These are phyloP conservation scores for Alloscopus bannaensis DNA, from an alignment of 2,888 invertebrate genomes.

Conservation along the genomic window DNA sequence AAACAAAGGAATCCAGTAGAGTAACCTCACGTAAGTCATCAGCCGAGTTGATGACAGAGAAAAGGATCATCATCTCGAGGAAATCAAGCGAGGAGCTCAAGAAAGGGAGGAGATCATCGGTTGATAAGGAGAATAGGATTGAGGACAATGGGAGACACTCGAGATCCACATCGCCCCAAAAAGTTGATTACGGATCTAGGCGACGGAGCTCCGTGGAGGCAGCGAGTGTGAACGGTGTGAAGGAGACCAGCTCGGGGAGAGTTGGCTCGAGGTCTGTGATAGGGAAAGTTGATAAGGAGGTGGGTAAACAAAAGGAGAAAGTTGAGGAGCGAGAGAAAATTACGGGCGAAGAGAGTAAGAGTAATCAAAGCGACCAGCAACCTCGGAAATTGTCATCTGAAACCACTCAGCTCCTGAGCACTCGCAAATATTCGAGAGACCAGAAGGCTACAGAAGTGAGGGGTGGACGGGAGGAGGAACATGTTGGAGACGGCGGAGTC, in stretches of 20 bases:
- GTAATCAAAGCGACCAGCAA: constrained; percentile 16
- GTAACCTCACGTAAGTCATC: constrained; percentile 47
- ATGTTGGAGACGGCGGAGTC: background rate
- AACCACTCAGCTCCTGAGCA: constrained; percentile 64
- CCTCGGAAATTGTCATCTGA: constrained; percentile 56
- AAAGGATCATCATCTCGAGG: constrained; percentile 44
- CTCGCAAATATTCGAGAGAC: constrained; percentile 63
- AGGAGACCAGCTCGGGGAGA: constrained; percentile 43
- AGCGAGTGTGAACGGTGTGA: background rate
- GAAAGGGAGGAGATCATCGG: constrained; percentile 27
- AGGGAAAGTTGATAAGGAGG: constrained; percentile 13
- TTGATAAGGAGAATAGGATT: constrained; percentile 39
- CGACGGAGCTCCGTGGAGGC: constrained; percentile 7
- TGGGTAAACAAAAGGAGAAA: constrained; percentile 7
- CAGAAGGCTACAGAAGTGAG: constrained; percentile 12
- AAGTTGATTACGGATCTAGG: constrained; percentile 38
- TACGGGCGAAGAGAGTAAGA: constrained; percentile 20
- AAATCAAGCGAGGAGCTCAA: constrained; percentile 39
- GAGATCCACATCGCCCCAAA: constrained; percentile 43
- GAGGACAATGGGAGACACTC: constrained; percentile 6
- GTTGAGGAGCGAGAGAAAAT: background rate
- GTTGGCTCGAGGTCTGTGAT: background rate
- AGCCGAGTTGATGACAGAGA: constrained; percentile 39
- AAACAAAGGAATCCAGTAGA: constrained; percentile 43
- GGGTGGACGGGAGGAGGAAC: constrained; percentile 10